Evolutionary conservation across 2,113 vertebrate species (phyloP).

Genomic region (Ammodytes dubius): DNA sequence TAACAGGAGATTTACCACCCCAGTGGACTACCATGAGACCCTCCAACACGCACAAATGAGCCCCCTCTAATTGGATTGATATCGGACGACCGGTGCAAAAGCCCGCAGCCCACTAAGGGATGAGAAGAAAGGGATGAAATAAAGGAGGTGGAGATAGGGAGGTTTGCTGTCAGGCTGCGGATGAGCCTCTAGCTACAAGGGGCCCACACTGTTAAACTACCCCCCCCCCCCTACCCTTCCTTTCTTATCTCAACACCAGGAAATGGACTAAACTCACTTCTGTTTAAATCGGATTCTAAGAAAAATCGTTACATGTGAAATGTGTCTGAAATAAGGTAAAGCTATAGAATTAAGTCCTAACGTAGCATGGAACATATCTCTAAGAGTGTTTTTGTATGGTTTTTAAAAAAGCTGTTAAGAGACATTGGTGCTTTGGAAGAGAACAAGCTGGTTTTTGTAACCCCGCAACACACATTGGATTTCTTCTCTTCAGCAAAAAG

Average conservation of each 20-base stretch:
- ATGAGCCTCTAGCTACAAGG: slow-evolving; percentile 60
- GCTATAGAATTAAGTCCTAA: slow-evolving; percentile 40
- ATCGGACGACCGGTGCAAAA: slow-evolving; percentile 63
- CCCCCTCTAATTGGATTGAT: slow-evolving; percentile 71
- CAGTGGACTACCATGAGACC: slow-evolving; percentile 52
- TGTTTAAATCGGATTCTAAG: slow-evolving; percentile 63
- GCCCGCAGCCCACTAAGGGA: slow-evolving; percentile 46
- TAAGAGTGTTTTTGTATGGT: slow-evolving; percentile 3
- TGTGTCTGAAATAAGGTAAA: slow-evolving; percentile 21
- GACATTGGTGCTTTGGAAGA: background rate
- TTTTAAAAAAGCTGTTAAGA: slow-evolving; percentile 24
- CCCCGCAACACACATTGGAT: background rate
- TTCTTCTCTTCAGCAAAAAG: slow-evolving; percentile 11
- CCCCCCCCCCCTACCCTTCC: background rate
- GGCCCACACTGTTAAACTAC: slow-evolving; percentile 57
- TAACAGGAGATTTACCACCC: slow-evolving; percentile 61
- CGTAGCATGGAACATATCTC: slow-evolving; percentile 17
- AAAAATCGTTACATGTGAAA: slow-evolving; percentile 58
- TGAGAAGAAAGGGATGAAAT: slow-evolving; percentile 12
- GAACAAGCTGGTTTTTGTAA: slow-evolving; percentile 3
- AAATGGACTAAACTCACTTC: slow-evolving; percentile 60
- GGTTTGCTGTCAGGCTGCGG: slow-evolving; percentile 50
- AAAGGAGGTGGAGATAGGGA: background rate
- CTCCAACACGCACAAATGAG: slow-evolving; percentile 53
- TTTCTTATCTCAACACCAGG: slow-evolving; percentile 61